These are phyloP conservation scores for Corythoichthys intestinalis DNA, from an alignment of 2,113 vertebrate genomes.

Conservation along the genomic window DNA sequence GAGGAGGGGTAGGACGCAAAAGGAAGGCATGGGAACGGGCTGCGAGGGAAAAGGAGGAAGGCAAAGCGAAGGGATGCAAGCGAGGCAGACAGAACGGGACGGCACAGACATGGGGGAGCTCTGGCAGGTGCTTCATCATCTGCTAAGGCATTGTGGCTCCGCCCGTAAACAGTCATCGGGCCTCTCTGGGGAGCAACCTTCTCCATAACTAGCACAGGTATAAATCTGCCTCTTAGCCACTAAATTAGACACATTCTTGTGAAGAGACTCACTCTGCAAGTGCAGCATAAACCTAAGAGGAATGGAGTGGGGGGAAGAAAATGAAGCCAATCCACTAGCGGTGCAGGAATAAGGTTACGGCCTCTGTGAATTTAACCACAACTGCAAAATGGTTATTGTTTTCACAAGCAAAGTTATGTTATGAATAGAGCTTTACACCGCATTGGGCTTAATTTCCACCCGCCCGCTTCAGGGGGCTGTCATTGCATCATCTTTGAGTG, in stretches of 20 bases:
- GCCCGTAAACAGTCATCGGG: slow-evolving; percentile 74
- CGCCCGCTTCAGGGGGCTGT: slow-evolving; percentile 45
- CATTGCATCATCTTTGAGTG: slow-evolving; percentile 46
- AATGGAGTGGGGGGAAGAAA: slow-evolving; percentile 38
- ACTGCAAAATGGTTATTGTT: slow-evolving; percentile 46
- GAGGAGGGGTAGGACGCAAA: background rate
- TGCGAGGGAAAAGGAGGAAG: slow-evolving; percentile 31
- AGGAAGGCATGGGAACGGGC: slow-evolving; percentile 21
- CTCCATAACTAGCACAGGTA: slow-evolving; percentile 80
- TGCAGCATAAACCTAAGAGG: slow-evolving; percentile 57
- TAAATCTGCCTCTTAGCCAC: slow-evolving; percentile 82
- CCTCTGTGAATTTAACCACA: slow-evolving; percentile 51
- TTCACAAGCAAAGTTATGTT: slow-evolving; percentile 42
- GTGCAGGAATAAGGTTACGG: slow-evolving; percentile 47
- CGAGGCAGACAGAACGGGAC: slow-evolving; percentile 57
- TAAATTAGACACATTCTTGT: slow-evolving; percentile 77
- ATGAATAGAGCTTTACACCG: slow-evolving; percentile 57
- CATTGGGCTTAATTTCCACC: slow-evolving; percentile 43
- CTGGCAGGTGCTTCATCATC: slow-evolving; percentile 77
- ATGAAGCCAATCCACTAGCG: slow-evolving; percentile 52
- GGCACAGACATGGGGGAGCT: slow-evolving; percentile 55
- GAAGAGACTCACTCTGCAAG: slow-evolving; percentile 56
- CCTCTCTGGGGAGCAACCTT: slow-evolving; percentile 78
- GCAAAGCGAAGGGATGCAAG: slow-evolving; percentile 40
- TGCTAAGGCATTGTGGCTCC: slow-evolving; percentile 68